Percentiles rank a stretch among this genome's conserved stretches.
phyloP scores from a whole-genome alignment of 2,888 invertebrate species.

The Ctenicera cuprea region DNA sequence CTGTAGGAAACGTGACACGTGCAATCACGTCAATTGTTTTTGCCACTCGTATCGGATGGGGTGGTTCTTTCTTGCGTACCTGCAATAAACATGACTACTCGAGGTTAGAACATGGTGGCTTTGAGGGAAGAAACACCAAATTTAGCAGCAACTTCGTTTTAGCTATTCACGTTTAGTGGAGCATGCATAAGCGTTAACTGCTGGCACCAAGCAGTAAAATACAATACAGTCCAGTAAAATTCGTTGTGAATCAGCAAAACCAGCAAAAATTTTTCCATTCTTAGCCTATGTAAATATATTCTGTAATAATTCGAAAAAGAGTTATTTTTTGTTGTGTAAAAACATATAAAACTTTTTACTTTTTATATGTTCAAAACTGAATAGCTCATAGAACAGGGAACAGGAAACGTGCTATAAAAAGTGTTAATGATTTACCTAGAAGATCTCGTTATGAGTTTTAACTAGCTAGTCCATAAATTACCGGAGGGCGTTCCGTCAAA shows the following conservation, averaged over 20 bases:
- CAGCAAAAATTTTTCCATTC: constrained; percentile 6
- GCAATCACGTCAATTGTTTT: constrained; percentile 97
- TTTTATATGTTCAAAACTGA: too few species aligned
- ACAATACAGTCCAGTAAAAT: neutral
- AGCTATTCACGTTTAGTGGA: constrained; percentile 13
- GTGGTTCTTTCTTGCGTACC: constrained; percentile 93
- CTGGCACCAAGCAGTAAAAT: constrained; percentile 1
- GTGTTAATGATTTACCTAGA: too few species aligned
- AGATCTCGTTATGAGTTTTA: too few species aligned
- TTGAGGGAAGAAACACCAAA: constrained; percentile 41
- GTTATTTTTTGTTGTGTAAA: too few species aligned
- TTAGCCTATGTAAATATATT: constrained; percentile 20
- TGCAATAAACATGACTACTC: constrained; percentile 87
- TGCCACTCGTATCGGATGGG: constrained; percentile 94
- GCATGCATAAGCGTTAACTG: constrained; percentile 30
- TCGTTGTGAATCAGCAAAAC: too few species aligned
- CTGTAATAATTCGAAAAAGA: too few species aligned
- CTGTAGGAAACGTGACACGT: constrained; percentile 94
- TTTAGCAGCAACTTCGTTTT: constrained; percentile 43
- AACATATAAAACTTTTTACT: too few species aligned
- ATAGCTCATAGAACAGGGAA: too few species aligned
- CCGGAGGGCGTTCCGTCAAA: too few species aligned
- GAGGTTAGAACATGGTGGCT: constrained; percentile 64
- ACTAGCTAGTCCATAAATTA: too few species aligned
- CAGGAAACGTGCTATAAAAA: too few species aligned